Evolutionary conservation across 2,797 vertebrate species (phyloP).

Genomic region (Pseudochirops corinnae): DNA sequence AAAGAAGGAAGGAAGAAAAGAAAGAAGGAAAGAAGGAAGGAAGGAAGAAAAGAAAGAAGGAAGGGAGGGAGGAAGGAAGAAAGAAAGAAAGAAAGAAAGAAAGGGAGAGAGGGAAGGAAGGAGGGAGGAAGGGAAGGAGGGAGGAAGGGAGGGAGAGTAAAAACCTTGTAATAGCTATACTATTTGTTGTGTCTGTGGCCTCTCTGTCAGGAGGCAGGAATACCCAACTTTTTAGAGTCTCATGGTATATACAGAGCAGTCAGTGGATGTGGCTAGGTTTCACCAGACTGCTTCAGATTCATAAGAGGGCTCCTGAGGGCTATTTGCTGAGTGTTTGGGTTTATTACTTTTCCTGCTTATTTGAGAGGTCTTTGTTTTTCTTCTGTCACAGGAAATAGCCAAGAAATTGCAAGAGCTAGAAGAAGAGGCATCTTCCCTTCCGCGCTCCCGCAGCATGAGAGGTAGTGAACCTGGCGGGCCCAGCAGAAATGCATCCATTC

Average conservation of each 20-base stretch:
- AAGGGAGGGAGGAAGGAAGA: too few relatives aligned
- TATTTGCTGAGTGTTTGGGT: neutral
- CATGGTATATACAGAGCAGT: neutral
- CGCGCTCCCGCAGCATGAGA: conserved; percentile 48
- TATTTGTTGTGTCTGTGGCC: neutral
- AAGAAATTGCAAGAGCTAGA: conserved; percentile 88
- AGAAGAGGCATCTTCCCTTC: conserved; percentile 77
- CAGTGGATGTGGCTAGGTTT: neutral
- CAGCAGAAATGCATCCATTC: neutral
- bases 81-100: too few relatives aligned
- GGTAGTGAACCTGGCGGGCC: conserved; percentile 69
- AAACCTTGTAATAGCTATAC: neutral
- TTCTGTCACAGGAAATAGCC: conserved; percentile 86
- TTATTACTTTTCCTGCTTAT: neutral
- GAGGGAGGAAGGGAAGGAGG: too few relatives aligned
- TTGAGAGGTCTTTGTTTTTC: conserved; percentile 2
- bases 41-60: too few relatives aligned
- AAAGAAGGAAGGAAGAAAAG: too few relatives aligned
- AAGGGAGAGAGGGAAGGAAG: too few relatives aligned
- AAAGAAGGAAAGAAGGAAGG: too few relatives aligned
- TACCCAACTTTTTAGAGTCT: neutral
- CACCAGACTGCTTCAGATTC: neutral
- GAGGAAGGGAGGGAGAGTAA: neutral
- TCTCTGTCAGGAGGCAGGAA: neutral
- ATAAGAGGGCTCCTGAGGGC: neutral